Evolutionary conservation across 2,888 invertebrate genomes (phyloP).

Genomic region (Drosophila eohydei): DNA sequence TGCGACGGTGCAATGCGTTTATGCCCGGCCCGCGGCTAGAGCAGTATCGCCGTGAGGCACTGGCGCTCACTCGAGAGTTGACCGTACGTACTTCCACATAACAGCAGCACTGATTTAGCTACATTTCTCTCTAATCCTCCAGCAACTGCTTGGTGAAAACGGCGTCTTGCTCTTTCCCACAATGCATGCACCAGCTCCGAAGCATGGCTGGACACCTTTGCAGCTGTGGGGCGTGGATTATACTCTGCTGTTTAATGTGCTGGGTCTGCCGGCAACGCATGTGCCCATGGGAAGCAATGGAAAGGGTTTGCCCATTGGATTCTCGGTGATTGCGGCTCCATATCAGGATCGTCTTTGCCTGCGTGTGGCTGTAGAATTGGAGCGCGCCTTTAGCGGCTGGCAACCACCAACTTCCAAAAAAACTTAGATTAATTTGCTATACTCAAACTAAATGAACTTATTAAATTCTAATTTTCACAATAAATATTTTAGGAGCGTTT

Average conservation of each 20-base stretch:
- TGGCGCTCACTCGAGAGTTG: constrained; percentile 54
- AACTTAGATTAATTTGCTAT: neutral
- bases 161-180: constrained; percentile 92
- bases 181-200: constrained; percentile 88
- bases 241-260: constrained; percentile 85
- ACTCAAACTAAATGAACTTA: neutral
- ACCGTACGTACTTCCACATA: constrained; percentile 41
- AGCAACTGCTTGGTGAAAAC: constrained; percentile 87
- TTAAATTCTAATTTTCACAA: constrained; percentile 2
- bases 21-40: constrained; percentile 59
- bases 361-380: constrained; percentile 92
- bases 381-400: constrained; percentile 94
- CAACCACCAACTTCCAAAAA: constrained; percentile 85
- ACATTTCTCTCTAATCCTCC: neutral
- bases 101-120: neutral
- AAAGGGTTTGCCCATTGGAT: constrained; percentile 90
- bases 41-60: constrained; percentile 58
- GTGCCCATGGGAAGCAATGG: constrained; percentile 89
- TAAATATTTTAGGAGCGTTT: constrained; percentile 1
- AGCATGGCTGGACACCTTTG: constrained; percentile 86
- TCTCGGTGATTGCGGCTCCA: constrained; percentile 91
- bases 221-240: constrained; percentile 76
- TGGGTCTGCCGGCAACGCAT: constrained; percentile 91
- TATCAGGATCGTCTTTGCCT: constrained; percentile 92
- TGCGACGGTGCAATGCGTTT: constrained; percentile 69